Percentiles rank a stretch among this genome's conserved stretches.
These are phyloP conservation scores for Branchipolynoe longqiensis DNA, from an alignment of 2,888 invertebrate genomes.

Conservation along the genomic window DNA sequence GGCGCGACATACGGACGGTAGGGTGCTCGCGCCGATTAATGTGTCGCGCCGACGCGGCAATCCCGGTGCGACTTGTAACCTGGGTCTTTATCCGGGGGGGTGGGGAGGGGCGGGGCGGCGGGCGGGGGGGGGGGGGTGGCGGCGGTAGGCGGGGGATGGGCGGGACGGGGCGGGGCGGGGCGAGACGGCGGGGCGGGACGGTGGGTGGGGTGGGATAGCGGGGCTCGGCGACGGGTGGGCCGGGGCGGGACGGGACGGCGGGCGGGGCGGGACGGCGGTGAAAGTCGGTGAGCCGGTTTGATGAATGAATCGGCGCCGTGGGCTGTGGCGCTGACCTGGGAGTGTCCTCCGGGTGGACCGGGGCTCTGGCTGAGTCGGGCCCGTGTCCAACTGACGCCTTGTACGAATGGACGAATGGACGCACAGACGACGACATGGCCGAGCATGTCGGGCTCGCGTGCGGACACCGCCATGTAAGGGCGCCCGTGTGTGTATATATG, in stretches of 20 bases:
- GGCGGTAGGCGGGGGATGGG: not conserved
- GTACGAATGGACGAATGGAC: not conserved
- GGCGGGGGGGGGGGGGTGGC: too few relatives aligned
- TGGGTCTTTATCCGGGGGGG: constrained; percentile 9
- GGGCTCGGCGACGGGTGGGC: too few relatives aligned
- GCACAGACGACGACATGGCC: not conserved
- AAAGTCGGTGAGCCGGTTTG: too few relatives aligned
- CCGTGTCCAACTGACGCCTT: too few relatives aligned
- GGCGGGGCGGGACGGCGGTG: too few relatives aligned
- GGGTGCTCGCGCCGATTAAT: constrained; percentile 14
- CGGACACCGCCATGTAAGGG: not conserved
- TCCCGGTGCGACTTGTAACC: constrained; percentile 22
- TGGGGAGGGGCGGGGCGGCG: not conserved
- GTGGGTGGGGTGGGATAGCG: constrained; percentile 1
- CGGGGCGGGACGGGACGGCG: too few relatives aligned
- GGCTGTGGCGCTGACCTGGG: too few relatives aligned
- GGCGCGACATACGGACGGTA: constrained; percentile 22
- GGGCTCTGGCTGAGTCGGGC: too few relatives aligned
- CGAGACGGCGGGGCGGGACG: not conserved
- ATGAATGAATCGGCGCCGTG: too few relatives aligned
- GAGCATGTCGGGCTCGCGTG: constrained; percentile 42
- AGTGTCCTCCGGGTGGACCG: too few relatives aligned
- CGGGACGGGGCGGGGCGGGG: not conserved
- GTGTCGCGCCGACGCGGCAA: not conserved
- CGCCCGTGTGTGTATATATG: not conserved